Evolutionary conservation across 2,888 invertebrate genomes (phyloP).

Genomic region (Coelopa pilipes): DNA sequence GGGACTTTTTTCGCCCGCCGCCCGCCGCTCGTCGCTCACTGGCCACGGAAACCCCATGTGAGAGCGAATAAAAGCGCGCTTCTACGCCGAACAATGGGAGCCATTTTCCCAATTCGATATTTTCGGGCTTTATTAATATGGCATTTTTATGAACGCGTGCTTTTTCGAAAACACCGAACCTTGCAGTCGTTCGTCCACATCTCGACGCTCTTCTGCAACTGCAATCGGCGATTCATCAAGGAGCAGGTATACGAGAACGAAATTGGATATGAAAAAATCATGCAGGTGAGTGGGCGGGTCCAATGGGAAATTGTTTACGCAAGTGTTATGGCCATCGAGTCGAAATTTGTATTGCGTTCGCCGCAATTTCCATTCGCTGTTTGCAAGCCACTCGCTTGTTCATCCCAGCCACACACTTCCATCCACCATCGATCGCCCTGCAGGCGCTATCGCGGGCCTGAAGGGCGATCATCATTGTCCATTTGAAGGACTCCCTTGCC

Average conservation of each 20-base stretch:
- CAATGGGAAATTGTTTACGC: too few relatives aligned
- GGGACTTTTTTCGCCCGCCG: too few relatives aligned
- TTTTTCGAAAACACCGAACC: neutral
- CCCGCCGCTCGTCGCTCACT: neutral
- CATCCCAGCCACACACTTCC: too few relatives aligned
- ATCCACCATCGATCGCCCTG: too few relatives aligned
- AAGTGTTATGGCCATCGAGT: too few relatives aligned
- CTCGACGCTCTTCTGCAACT: slow-evolving; percentile 67
- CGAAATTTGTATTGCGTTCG: too few relatives aligned
- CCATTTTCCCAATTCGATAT: neutral
- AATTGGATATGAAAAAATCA: slow-evolving; percentile 67
- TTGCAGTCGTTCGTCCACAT: slow-evolving; percentile 66
- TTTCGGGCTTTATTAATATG: slow-evolving; percentile 47
- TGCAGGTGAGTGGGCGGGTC: slow-evolving; percentile 59
- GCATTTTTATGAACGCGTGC: slow-evolving; percentile 39
- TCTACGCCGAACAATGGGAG: neutral
- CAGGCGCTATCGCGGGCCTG: too few relatives aligned
- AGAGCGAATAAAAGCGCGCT: too few relatives aligned
- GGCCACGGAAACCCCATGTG: too few relatives aligned
- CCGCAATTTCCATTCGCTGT: neutral
- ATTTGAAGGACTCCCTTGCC: too few relatives aligned
- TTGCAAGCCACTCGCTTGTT: too few relatives aligned
- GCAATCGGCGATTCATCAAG: slow-evolving; percentile 65
- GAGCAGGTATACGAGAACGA: slow-evolving; percentile 66
- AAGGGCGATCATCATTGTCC: too few relatives aligned